These are phyloP conservation scores for Florisuga fusca DNA, from an alignment of 2,797 vertebrate genomes.

Conservation along the genomic window DNA sequence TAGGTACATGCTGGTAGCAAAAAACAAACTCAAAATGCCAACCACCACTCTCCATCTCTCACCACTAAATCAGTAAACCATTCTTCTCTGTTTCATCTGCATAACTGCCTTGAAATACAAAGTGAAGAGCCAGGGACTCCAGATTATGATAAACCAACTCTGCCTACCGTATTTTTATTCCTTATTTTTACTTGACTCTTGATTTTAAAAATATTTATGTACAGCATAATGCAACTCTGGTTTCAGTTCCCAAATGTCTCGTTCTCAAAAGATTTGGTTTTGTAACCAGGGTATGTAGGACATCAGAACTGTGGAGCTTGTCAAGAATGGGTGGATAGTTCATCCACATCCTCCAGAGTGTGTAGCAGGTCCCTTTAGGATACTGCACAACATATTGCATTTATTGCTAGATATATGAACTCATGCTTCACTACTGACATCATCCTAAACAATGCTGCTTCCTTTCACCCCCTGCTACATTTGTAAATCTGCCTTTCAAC, in stretches of 20 bases:
- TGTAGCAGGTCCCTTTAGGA: neutral
- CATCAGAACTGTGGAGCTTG: neutral
- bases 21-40: neutral
- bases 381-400: neutral
- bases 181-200: neutral
- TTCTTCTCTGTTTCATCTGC: neutral
- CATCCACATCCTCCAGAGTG: neutral
- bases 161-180: neutral
- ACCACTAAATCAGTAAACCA: neutral
- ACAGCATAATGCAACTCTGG: neutral
- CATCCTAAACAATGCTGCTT: neutral
- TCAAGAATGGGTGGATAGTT: conserved; percentile 39
- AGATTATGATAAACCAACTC: neutral
- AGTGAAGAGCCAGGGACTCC: neutral
- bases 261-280: neutral
- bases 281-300: neutral
- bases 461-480: neutral
- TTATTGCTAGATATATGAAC: conserved; percentile 28
- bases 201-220: neutral
- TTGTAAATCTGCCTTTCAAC: neutral
- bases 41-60: neutral
- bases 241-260: conserved; percentile 47
- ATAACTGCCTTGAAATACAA: neutral
- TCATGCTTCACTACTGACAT: conserved; percentile 23
- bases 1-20: neutral